Evolutionary conservation across 2,113 vertebrate genomes (phyloP), one percentile per base, ranked within the genome.

Genomic region (Nansenia antarctica): DNA sequence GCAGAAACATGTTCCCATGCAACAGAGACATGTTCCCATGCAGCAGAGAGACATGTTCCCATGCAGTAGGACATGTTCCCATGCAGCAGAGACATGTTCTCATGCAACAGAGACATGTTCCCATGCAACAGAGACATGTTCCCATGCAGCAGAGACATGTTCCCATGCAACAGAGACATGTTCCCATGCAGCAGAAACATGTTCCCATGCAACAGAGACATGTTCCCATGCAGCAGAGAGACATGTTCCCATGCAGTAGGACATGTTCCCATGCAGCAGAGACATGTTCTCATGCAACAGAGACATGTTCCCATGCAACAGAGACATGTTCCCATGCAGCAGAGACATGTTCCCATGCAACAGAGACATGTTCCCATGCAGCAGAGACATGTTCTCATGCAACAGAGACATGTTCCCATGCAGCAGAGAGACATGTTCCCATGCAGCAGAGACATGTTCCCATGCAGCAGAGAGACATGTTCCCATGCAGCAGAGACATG

Each of bases 311-410:
- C 31, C 45, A 69, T 57, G 14, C 30, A 5, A 29, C 20, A 52
- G 58, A 62, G 65, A 74, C 73, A 74, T 76, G 82, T 76, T 74
- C 52, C 31, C 45, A 69, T 57, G 14, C 30, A 5, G 37, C 20
- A 52, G 58, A 62, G 65, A 74, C 73, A 74, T 76, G 82, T 76
- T 74, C 52, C 31, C 45, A 69, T 57, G 14, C 30, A 5, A 29
- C 20, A 52, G 58, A 62, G 65, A 74, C 73, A 74, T 76, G 82
- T 76, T 74, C 52, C 31, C 45, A 69, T 57, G 14, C 30, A 5
- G 37, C 20, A 52, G 58, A 62, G 65, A 74, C 73, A 74, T 76
- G 82, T 76, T 74, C 52, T 27, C 45, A 69, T 57, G 14, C 30
- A 5, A 29, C 20, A 52, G 58, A 62, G 65, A 74, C 73, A 74